phyloP scores from a whole-genome alignment of 2,797 vertebrate species.

The Acridotheres tristis region DNA sequence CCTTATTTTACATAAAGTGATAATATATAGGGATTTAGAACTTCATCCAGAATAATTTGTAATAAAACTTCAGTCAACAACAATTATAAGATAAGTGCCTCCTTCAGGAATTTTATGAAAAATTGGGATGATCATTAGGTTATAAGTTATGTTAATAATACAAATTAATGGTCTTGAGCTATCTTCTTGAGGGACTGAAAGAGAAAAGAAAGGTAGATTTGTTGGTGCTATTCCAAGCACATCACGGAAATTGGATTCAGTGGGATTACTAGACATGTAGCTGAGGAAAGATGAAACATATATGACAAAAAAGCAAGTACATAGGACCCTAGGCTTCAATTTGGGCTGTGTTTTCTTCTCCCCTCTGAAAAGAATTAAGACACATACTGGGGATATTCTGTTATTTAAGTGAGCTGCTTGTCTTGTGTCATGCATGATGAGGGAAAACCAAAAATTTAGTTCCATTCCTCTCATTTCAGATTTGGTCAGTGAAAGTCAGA shows the following conservation, averaged over 20 bases:
- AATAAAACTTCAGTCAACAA: not conserved
- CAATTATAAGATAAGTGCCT: not conserved
- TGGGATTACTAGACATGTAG: not conserved
- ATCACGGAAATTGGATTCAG: not conserved
- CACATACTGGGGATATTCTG: not conserved
- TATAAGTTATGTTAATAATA: not conserved
- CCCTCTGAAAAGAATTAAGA: not conserved
- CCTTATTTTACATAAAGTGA: not conserved
- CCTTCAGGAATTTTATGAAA: not conserved
- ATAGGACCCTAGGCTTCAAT: not conserved
- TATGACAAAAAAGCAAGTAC: accelerated
- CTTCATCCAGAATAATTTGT: not conserved
- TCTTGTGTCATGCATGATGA: not conserved
- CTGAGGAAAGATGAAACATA: not conserved
- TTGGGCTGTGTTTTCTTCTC: not conserved
- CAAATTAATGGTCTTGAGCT: not conserved
- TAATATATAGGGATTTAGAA: not conserved
- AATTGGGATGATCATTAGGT: not conserved
- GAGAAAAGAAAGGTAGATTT: not conserved
- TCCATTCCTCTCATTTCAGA: not conserved
- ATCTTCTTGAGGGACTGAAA: not conserved
- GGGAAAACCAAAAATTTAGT: not conserved
- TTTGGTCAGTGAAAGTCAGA: not conserved
- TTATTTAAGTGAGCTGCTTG: not conserved
- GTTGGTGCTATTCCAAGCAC: not conserved